phyloP scores from a whole-genome alignment of 2,888 invertebrate species.

The Lochmaea capreae region DNA sequence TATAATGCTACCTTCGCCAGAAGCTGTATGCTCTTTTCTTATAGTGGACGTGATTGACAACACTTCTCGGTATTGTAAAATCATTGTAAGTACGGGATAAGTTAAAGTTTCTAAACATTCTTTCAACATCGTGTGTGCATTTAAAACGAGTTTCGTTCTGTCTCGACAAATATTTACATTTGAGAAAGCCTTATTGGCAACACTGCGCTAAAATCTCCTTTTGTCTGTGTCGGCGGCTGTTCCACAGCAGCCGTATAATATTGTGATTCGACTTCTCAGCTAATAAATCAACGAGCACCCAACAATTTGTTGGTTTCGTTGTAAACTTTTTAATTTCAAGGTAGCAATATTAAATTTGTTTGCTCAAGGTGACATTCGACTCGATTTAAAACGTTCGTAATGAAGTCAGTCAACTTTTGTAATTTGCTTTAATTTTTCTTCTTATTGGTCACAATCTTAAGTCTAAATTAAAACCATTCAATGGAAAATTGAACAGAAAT shows the following conservation, averaged over 20 bases:
- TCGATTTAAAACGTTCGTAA: slow-evolving; percentile 15
- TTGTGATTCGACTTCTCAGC: slow-evolving; percentile 15
- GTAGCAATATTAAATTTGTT: slow-evolving; percentile 21
- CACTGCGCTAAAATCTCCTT: slow-evolving; percentile 6
- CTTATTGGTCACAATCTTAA: neutral
- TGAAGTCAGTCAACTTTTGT: slow-evolving; percentile 7
- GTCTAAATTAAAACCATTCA: neutral
- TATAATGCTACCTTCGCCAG: neutral
- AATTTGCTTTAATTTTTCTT: neutral
- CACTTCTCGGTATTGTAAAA: slow-evolving; percentile 3
- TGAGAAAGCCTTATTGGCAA: slow-evolving; percentile 5
- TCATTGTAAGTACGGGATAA: neutral
- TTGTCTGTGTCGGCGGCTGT: slow-evolving; percentile 4
- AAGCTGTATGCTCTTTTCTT: neutral
- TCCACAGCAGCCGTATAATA: neutral
- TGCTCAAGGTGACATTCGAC: slow-evolving; percentile 27
- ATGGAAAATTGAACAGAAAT: neutral
- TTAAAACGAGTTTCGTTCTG: slow-evolving; percentile 2
- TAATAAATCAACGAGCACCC: slow-evolving; percentile 15
- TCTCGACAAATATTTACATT: slow-evolving; percentile 9
- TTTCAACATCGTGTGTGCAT: neutral
- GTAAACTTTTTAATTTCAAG: slow-evolving; percentile 29
- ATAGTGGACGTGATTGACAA: neutral
- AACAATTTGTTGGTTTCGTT: slow-evolving; percentile 23
- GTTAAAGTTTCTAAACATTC: neutral